These are phyloP conservation scores for Diaperis boleti DNA, from an alignment of 2,888 invertebrate species.

Conservation along the genomic window DNA sequence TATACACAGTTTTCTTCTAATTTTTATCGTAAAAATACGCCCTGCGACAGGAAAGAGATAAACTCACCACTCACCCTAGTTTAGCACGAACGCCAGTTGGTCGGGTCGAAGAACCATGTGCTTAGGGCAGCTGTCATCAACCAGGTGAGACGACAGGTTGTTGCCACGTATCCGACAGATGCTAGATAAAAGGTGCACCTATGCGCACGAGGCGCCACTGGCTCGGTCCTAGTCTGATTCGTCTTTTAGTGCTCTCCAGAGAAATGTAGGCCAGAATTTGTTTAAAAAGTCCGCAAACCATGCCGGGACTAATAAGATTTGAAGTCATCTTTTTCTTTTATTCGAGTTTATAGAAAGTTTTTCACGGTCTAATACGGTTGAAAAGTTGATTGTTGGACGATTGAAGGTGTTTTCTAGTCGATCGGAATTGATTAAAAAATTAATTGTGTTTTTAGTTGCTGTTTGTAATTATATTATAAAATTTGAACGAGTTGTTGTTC, in stretches of 20 bases:
- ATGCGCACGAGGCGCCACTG: constrained; percentile 21
- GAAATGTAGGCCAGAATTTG: constrained; percentile 12
- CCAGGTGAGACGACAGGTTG: constrained; percentile 58
- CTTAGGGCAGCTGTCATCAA: constrained; percentile 51
- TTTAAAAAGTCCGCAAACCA: constrained; percentile 10
- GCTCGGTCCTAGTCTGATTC: background rate
- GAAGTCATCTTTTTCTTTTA: constrained; percentile 24
- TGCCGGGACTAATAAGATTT: constrained; percentile 3
- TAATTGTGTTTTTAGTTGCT: no score
- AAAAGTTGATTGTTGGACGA: constrained; percentile 16
- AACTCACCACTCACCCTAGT: constrained; percentile 19
- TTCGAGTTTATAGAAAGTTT: constrained; percentile 26
- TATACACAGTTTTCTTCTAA: background rate
- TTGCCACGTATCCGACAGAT: constrained; percentile 50
- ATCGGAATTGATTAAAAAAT: constrained; percentile 8
- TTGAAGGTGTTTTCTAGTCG: constrained; percentile 22
- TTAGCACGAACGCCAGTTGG: constrained; percentile 30
- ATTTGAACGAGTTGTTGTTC: no score
- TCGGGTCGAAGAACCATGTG: constrained; percentile 47
- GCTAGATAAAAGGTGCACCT: constrained; percentile 34
- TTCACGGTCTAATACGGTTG: constrained; percentile 17
- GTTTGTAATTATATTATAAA: no score
- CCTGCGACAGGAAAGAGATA: constrained; percentile 7
- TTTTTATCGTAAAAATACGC: constrained; percentile 11
- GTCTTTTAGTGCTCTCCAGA: constrained; percentile 12